These are phyloP conservation scores for Anthrax anthrax DNA, from an alignment of 2,888 invertebrate genomes.

Conservation along the genomic window DNA sequence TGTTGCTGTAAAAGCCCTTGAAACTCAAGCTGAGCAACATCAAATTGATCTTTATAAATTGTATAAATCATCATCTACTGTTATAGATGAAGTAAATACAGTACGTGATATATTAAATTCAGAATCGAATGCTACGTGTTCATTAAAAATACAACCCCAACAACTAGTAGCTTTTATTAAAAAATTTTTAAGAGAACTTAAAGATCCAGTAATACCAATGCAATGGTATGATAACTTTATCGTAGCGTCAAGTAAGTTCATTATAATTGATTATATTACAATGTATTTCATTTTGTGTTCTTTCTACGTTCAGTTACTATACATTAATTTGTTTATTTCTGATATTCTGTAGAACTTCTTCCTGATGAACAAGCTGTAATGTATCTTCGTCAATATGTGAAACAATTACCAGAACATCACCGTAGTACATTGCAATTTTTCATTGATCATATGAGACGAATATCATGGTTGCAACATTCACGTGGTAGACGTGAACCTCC, in stretches of 20 bases:
- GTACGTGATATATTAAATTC: constrained; percentile 28
- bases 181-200: constrained; percentile 56
- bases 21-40: constrained; percentile 38
- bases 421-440: constrained; percentile 45
- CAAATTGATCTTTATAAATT: constrained; percentile 49
- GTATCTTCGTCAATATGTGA: constrained; percentile 39
- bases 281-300: too few species aligned
- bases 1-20: constrained; percentile 45
- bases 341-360: constrained; percentile 9
- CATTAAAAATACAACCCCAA: constrained; percentile 10
- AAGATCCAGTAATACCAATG: constrained; percentile 61
- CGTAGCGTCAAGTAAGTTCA: constrained; percentile 35
- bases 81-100: constrained; percentile 43
- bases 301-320: background rate
- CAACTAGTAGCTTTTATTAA: constrained; percentile 41
- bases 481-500: constrained; percentile 50
- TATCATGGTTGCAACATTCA: constrained; percentile 50
- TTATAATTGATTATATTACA: too few species aligned
- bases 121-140: constrained; percentile 1
- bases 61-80: constrained; percentile 36
- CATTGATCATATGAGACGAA: constrained; percentile 56
- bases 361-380: constrained; percentile 38
- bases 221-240: constrained; percentile 58
- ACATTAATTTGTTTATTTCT: background rate
- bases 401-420: constrained; percentile 50